Percentiles rank a stretch among this genome's conserved stretches.
These are phyloP conservation scores for Passer montanus DNA, from an alignment of 2,113 vertebrate species.

Conservation along the genomic window DNA sequence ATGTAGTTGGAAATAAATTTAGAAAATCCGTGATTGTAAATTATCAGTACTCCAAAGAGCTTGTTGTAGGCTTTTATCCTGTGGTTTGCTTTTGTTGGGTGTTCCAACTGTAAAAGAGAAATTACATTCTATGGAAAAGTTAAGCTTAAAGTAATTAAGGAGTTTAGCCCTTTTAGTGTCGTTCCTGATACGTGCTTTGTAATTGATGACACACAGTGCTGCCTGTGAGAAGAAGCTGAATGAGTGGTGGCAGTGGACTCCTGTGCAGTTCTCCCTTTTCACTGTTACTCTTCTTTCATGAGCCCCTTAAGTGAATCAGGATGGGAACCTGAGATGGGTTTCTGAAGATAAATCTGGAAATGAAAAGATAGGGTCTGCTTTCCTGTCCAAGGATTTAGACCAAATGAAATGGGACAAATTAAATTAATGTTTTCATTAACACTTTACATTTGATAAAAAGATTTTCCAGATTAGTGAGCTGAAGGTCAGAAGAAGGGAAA, in stretches of 20 bases:
- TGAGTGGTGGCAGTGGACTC: not conserved
- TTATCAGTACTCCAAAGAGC: not conserved
- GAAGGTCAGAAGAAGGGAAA: not conserved
- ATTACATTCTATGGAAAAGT: not conserved
- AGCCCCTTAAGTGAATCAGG: not conserved
- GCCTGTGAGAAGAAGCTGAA: not conserved
- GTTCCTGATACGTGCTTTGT: not conserved
- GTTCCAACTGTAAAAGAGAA: not conserved
- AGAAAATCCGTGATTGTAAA: not conserved
- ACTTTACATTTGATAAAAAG: not conserved
- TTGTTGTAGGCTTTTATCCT: not conserved
- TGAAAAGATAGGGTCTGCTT: not conserved
- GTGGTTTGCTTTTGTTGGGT: not conserved
- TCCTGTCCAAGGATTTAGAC: not conserved
- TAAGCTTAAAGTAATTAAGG: not conserved
- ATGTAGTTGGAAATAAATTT: not conserved
- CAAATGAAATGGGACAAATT: not conserved
- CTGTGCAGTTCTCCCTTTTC: not conserved
- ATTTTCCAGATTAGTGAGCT: not conserved
- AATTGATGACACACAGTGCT: not conserved
- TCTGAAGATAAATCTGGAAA: not conserved
- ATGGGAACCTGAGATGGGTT: not conserved
- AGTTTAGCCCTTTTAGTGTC: not conserved
- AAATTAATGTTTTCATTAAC: not conserved
- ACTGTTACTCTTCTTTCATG: not conserved